Evolutionary conservation across 2,888 invertebrate genomes (phyloP), one percentile per base, ranked within the genome.

Genomic region (Meteorus colon): DNA sequence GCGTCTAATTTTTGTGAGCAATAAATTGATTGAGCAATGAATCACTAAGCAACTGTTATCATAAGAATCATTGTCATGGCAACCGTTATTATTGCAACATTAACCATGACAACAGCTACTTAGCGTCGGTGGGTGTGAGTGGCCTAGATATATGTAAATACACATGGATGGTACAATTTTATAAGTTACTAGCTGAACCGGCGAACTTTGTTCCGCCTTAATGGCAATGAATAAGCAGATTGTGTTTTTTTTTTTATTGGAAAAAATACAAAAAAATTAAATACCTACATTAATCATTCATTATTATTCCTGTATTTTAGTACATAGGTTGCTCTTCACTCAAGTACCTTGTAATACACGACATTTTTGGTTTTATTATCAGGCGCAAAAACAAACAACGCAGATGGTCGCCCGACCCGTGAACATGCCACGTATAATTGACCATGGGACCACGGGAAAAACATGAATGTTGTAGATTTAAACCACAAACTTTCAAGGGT

Each of bases 371-470:
- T 76, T 51, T 41, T 12, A 27, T 68, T 62, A 51, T 77, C 77
- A 37, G 41, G 6, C 24, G 69, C 74, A 14, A 59, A 48, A 51
- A 77, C 65, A 55, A 77, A 74, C 60, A 75, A 69, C 59, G 45
- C 60, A 27, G 75, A 77, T 69, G 72, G 78, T 78, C 72, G 76
- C 6, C 73, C 63, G 51, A 77, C 75, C 14, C 75, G 77, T 48
- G 75, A 75, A 60, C 77, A 77, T 48, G 74, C 77, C 34, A 77
- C 77, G 34, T 77, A 65, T 74, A 87, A 79, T 81, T 87, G 86
- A 24, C 86, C 85, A 79, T 88, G n/a, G n/a, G n/a, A n/a, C n/a
- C n/a, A n/a, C n/a, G 85, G 60, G 84, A 85, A 80, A 87, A 87
- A 80, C 84, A 84, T 76, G 80, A 78, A 76, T 81, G 83, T 81